Base-by-base conservation (phyloP, 2,888 invertebrate genomes). In the Embidobia sp. region DNA sequence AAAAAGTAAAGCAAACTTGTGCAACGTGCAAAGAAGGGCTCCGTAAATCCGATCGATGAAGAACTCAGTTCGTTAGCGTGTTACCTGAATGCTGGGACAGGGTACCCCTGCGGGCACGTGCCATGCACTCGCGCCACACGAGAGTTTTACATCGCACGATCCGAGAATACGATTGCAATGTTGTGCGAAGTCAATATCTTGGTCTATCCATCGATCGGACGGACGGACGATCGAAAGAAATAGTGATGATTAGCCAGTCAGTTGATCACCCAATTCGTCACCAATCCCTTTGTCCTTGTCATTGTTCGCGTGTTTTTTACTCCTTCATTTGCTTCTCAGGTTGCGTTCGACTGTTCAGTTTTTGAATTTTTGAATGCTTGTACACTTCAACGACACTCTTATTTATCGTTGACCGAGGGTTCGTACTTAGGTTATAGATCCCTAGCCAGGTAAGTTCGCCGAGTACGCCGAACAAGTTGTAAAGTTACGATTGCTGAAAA, bases 41-140 rank as follows among this genome's bases (percentile, higher is more conserved):
- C 53, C 63, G 63, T 72, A 72, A 72, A 72, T 59, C 72, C 69
- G 59, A 75, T 73, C 64, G 72, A 77, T 59, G 75, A 67, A 64
- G 80, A 83, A 83, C 83, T 85, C 84, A 84, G 85, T 83, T 85
- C 84, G 81, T 85, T 82, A 85, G 86, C 86, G 94, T 95, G 95
- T 95, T 95, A 95, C 96, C 96, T 97, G 96, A 96, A 96, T 96
- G 96, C 96, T 96, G 96, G 96, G 96, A 96, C 96, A 96, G 96
- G 96, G 96, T 96, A 96, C 95, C 95, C 95, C 95, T 95, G 89
- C 88, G 89, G 89, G 89, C 89, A 88, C 88, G 88, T 88, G 85
- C 82, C 84, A 84, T 82, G 79, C 79, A 82, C 79, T 81, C 84
- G 84, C 85, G 84, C 82, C 83, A 81, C 74, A 79, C 75, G 76